Conservation (phyloP, 2,888 invertebrate species). For the Melanophora roralis region DNA sequence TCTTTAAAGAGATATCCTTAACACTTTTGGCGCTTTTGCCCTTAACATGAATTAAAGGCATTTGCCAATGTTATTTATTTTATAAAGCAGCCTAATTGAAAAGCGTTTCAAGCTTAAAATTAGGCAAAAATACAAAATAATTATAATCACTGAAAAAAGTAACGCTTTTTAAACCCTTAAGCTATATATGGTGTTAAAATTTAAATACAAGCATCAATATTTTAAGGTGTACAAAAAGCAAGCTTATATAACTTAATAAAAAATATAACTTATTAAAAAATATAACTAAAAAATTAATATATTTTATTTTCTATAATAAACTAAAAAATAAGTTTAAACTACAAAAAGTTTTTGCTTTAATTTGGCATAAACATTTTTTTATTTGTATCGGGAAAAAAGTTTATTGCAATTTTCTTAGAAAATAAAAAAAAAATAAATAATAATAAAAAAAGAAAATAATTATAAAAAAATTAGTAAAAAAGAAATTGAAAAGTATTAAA, state of each 20-base stretch:
- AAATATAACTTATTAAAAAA: slow-evolving; percentile 19
- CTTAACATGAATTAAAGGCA: neutral
- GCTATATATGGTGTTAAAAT: slow-evolving; percentile 9
- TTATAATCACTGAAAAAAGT: slow-evolving; percentile 17
- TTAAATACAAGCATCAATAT: slow-evolving; percentile 20
- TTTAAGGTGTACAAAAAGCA: slow-evolving; percentile 20
- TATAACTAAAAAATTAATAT: neutral
- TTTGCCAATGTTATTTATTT: slow-evolving; percentile 11
- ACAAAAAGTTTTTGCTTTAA: slow-evolving; percentile 17
- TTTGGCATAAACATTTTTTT: neutral
- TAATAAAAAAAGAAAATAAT: slow-evolving; percentile 4
- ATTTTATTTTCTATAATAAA: slow-evolving; percentile 1
- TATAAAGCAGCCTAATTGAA: neutral
- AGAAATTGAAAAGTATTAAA: neutral
- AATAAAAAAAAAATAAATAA: neutral
- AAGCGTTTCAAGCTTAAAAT: neutral
- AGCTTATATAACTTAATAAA: slow-evolving; percentile 18
- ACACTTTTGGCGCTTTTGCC: slow-evolving; percentile 4
- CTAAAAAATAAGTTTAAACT: slow-evolving; percentile 35
- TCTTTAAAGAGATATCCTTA: neutral
- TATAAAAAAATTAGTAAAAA: neutral
- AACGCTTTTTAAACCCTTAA: slow-evolving; percentile 21
- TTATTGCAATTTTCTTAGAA: slow-evolving; percentile 39
- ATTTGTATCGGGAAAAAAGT: slow-evolving; percentile 9
- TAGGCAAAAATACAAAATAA: neutral